phyloP scores from a whole-genome alignment of 2,888 invertebrate genomes.

The Molanna angustata region DNA sequence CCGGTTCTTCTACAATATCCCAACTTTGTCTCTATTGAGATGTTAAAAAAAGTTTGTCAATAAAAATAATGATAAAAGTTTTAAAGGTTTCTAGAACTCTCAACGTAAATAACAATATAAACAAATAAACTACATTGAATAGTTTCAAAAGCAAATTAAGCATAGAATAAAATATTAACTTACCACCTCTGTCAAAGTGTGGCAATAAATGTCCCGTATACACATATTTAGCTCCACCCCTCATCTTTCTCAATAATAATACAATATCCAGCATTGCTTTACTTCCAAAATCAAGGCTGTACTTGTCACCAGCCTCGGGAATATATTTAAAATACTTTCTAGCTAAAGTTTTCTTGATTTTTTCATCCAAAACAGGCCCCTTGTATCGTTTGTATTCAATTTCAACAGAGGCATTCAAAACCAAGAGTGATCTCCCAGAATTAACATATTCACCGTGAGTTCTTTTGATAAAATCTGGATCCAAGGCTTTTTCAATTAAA shows the following conservation, averaged over 20 bases:
- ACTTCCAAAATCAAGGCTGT: slow-evolving; percentile 56
- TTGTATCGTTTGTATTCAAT: slow-evolving; percentile 58
- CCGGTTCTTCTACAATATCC: no score
- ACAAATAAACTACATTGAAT: no score
- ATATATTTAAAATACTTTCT: slow-evolving; percentile 61
- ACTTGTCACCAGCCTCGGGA: slow-evolving; percentile 51
- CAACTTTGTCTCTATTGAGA: no score
- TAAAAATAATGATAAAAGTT: no score
- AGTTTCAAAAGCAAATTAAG: no score
- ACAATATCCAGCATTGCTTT: slow-evolving; percentile 57
- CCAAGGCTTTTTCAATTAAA: slow-evolving; percentile 57
- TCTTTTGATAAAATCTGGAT: slow-evolving; percentile 54
- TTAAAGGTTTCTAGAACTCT: no score
- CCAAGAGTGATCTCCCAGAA: slow-evolving; percentile 58
- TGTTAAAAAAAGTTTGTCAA: no score
- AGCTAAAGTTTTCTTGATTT: slow-evolving; percentile 50
- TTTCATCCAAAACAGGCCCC: slow-evolving; percentile 55
- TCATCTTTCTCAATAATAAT: slow-evolving; percentile 47
- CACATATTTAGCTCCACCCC: slow-evolving; percentile 52
- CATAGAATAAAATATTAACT: no score
- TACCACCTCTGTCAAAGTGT: slow-evolving; percentile 64
- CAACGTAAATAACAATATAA: no score
- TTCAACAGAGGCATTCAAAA: slow-evolving; percentile 59
- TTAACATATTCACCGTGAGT: slow-evolving; percentile 52
- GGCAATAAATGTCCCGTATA: slow-evolving; percentile 62